Evolutionary conservation across 1,140 invertebrate species (phyloP), one percentile per base, ranked within the genome.

Genomic region (Berghia stephanieae): DNA sequence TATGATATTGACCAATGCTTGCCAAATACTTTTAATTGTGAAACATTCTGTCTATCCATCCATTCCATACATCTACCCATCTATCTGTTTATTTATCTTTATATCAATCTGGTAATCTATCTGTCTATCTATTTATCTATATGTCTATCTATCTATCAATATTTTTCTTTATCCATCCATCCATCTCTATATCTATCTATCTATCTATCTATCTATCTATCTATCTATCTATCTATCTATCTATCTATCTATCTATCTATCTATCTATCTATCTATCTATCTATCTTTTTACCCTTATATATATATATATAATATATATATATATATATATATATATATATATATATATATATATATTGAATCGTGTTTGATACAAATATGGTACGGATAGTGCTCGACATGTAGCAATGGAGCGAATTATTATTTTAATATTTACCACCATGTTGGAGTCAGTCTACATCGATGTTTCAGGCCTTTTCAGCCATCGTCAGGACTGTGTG

Each of bases 201-300:
- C 55, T 60, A 60, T 60, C 55, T 60, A 60, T 60, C 55, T 60
- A 60, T 60, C 55, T 60, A 60, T 60, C 55, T 60, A 60, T 60
- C 55, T 60, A 60, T 60, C 55, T 60, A 60, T 60, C 55, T 60
- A 60, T 60, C 55, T 60, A 60, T 60, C 55, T 60, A 60, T 60
- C 55, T 60, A 60, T 60, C 55, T 60, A 60, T 60, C 55, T 60
- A 60, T 60, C 55, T 60, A 60, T 60, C 55, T 60, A 60, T 60
- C 55, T 60, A 60, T 60, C 55, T 60, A 60, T 60, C 55, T 60
- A 60, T 60, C 55, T 60, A 6, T 60, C 55, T 60, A 6, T 60
- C 55, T 60, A 6, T 60, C 55, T 60, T 24, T 6, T 31, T 60
- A 6, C 31, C 55, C 31, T 5, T 60, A 21, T 60, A 6, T 60